These are phyloP conservation scores for Gadopsis marmoratus DNA, from an alignment of 2,797 vertebrate genomes.

Conservation along the genomic window DNA sequence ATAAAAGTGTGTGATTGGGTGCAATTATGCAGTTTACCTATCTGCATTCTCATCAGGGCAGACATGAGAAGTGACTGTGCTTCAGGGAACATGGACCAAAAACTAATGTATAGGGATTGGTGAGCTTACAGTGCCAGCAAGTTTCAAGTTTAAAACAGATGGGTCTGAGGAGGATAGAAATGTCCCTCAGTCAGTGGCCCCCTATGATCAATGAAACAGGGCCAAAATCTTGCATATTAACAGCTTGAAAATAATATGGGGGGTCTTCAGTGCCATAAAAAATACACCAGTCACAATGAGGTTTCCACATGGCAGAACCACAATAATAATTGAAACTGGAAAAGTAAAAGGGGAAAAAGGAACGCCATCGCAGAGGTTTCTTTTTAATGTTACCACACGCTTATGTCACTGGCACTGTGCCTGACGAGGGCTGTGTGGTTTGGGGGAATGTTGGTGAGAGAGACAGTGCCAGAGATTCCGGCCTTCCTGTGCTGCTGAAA, in stretches of 20 bases:
- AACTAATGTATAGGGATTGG: constrained; percentile 59
- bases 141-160: constrained; percentile 71
- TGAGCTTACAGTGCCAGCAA: constrained; percentile 49
- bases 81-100: constrained; percentile 56
- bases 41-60: constrained; percentile 55
- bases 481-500: constrained; percentile 63
- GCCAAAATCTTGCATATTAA: constrained; percentile 68
- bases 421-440: constrained; percentile 75
- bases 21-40: constrained; percentile 72
- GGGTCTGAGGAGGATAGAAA: constrained; percentile 67
- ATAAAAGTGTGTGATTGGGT: constrained; percentile 66
- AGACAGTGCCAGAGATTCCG: constrained; percentile 56
- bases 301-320: constrained; percentile 77
- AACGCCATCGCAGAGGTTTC: constrained; percentile 72
- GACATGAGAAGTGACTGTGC: constrained; percentile 60
- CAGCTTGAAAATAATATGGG: constrained; percentile 69
- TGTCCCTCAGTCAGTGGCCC: constrained; percentile 64
- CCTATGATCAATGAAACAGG: constrained; percentile 60
- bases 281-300: constrained; percentile 65
- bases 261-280: constrained; percentile 67
- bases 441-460: constrained; percentile 67
- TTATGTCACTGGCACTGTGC: constrained; percentile 79
- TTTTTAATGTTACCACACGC: constrained; percentile 78
- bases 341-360: constrained; percentile 71
- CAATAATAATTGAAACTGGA: constrained; percentile 81